Base-by-base conservation (phyloP, 92 coral and sea anemone genomes). In the Galaxea fascicularis region DNA sequence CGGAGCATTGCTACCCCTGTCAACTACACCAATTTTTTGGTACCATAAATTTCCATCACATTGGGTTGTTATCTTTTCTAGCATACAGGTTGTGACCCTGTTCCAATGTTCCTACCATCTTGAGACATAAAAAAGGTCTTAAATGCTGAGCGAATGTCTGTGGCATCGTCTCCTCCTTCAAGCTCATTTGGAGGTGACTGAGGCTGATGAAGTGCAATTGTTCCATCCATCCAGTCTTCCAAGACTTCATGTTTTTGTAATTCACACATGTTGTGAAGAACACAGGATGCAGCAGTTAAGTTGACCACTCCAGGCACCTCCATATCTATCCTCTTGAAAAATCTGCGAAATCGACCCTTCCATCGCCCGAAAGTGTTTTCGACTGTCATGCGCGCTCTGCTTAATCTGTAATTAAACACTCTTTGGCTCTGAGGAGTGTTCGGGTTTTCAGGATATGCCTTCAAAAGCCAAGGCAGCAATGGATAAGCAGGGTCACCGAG, bases 401-500 rank as follows among this genome's bases (percentile, higher is more conserved):
- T 86, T 16, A 86, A 49, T n/a, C 76, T 46, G 63, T 76, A 77
- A 51, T 90, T 90, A 68, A 90, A 90, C 8, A 51, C 68, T 63
- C 57, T 80, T 62, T 76, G 76, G 44, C 44, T 81, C 52, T 39
- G 65, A 26, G 88, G 31, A 10, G 81, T 46, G 11, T 57, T 69
- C 26, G 47, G 49, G 29, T 71, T 80, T 13, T 83, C n/a, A n/a
- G n/a, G 85, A 27, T 81, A 91, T 20, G 89, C 49, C 57, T 83
- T 91, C 86, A 91, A 58, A 13, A 91, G 58, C 94, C 91, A 91
- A 14, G 91, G 73, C 59, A 87, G 56, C 10, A 91, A 29, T 8
- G 94, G 94, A 26, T 87, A 91, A 4, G 94, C 91, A 24, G 85
- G 84, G 58, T 91, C 91, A 1, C 83, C 91, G 63, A 83, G 28